Base-by-base conservation (phyloP, 1,140 invertebrate genomes). In the Bombus difficillimus region DNA sequence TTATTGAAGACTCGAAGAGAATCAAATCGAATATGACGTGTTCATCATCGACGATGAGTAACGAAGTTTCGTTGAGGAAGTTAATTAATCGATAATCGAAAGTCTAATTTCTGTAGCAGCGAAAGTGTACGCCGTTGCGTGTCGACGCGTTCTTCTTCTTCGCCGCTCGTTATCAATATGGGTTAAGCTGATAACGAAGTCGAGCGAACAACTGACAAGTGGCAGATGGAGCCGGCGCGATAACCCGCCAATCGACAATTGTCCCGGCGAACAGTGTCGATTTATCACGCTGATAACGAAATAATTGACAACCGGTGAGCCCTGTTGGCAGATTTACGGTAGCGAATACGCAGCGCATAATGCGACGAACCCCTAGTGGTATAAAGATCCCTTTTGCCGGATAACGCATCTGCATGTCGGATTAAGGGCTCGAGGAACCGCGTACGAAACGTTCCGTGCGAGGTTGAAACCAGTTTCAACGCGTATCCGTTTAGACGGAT, bases 241-340 rank as follows among this genome's bases (percentile, higher is more conserved):
- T 85, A 85, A 81, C 28, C 43, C 39, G 69, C 57, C 78, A 81
- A 85, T 73, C 74, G 79, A 81, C 84, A 80, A 85, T 85, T 81
- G 84, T 85, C 68, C 68, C 28, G 25, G 57, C 28, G 68, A 53
- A 72, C 76, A 85, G 59, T 32, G 84, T 39, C 75, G 84, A 85
- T 85, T 85, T 72, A 81, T 81, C 78, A 62, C 71, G 47, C 37
- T 81, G 84, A 85, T 85, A 85, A 85, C 43, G 84, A 81, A 85
- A 85, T 85, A 85, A 85, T 85, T 85, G 84, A 85, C 84, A 85
- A 73, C 22, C 57, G 53, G 47, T 18, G n/a, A 68, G 41, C 69
- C 53, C 68, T 62, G 25, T 41, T 85, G 79, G 84, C 84, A 81
- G 84, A 85, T 81, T 85, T 85, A 85, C 79, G 84, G 71, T 81